phyloP scores from a whole-genome alignment of 1,140 invertebrate genomes.

The Colletes gigas region DNA sequence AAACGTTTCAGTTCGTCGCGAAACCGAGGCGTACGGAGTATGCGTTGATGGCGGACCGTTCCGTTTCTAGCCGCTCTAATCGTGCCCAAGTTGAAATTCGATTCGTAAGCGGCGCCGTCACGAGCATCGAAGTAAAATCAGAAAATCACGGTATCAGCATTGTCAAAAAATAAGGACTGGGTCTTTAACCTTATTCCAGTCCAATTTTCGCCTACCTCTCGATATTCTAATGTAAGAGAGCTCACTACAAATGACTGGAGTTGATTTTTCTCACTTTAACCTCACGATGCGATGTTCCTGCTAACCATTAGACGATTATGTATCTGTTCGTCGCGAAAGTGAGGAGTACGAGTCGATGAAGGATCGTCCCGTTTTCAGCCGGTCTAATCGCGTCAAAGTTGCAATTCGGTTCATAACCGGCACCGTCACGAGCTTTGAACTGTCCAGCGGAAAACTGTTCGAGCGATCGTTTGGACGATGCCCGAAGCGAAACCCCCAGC shows the following conservation, averaged over 20 bases:
- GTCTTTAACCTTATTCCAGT: conserved; percentile 43
- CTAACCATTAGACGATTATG: no score
- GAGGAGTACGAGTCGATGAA: no score
- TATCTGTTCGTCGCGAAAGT: no score
- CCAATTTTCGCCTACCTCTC: conserved; percentile 38
- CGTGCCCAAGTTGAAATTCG: conserved; percentile 3
- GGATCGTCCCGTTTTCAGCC: no score
- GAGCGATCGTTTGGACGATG: not conserved
- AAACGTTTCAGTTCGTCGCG: conserved; percentile 47
- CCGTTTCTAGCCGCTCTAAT: conserved; percentile 14
- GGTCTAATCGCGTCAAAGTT: not conserved
- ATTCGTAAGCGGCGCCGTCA: no score
- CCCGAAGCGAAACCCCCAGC: not conserved
- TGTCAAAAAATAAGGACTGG: conserved; percentile 17
- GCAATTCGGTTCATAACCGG: not conserved
- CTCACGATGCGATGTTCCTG: conserved; percentile 79
- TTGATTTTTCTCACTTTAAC: conserved; percentile 82
- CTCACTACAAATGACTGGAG: conserved; percentile 75
- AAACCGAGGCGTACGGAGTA: conserved; percentile 3
- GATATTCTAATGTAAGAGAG: conserved; percentile 74
- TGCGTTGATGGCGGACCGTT: conserved; percentile 26
- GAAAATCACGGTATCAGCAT: not conserved
- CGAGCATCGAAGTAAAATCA: not conserved
- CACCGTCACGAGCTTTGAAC: not conserved
- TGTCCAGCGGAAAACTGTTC: not conserved